A percentile compares a stretch with the other conserved stretches of the same genome.
Conservation (phyloP, 2,113 vertebrate genomes). For the Apteryx owenii region DNA sequence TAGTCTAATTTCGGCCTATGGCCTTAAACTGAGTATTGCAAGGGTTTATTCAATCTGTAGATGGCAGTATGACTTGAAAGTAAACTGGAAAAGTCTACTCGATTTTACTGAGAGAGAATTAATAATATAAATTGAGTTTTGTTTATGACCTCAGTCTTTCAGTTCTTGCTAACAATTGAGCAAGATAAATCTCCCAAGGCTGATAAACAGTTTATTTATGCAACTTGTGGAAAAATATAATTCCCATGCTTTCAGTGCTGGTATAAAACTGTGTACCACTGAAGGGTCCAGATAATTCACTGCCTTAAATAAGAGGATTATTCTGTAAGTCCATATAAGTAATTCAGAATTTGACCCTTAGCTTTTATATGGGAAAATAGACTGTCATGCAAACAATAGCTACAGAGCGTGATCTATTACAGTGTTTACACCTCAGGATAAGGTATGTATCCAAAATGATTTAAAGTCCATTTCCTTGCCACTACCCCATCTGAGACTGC, state of each 20-base stretch:
- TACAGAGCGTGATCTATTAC: not conserved
- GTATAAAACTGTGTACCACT: not conserved
- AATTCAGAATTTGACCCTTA: not conserved
- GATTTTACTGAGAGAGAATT: not conserved
- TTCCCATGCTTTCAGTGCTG: not conserved
- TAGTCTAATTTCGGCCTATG: not conserved
- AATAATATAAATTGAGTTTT: not conserved
- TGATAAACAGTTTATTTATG: not conserved
- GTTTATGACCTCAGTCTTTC: not conserved
- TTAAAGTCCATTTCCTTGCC: not conserved
- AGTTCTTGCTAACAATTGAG: not conserved
- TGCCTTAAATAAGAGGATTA: not conserved
- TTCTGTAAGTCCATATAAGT: not conserved
- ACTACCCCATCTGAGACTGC: not conserved
- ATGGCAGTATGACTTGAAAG: slow-evolving; percentile 69
- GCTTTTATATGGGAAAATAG: not conserved
- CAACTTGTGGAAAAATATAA: not conserved
- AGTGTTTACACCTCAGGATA: not conserved
- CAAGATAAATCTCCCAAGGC: not conserved
- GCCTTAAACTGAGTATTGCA: not conserved
- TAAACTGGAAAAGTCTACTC: not conserved
- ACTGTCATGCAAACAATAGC: not conserved
- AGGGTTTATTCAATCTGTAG: slow-evolving; percentile 49
- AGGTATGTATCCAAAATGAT: not conserved
- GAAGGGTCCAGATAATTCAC: not conserved